Evolutionary conservation across 2,888 invertebrate species (phyloP), one percentile per base, ranked within the genome.

Genomic region (Eurytoma californica): DNA sequence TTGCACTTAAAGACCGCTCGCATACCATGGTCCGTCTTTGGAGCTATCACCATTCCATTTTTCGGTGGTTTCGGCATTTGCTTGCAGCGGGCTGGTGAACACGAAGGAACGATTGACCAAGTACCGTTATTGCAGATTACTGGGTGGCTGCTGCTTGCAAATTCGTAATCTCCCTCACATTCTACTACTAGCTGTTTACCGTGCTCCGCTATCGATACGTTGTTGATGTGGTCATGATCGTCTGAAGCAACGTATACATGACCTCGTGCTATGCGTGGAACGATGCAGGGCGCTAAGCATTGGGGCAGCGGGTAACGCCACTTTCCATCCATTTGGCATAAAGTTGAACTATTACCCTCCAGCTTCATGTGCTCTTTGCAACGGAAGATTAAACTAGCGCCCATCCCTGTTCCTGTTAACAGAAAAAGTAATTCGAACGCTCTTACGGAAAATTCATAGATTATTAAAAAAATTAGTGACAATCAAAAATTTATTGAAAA

Each of bases 21-120:
- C 95, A 97, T 97, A 0, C 98, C 97, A 87, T 99, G 99, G 82
- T 97, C 97, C n/a, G 97, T 97, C 88, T 98, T 98, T 0, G 98
- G 97, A 0, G 98, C 99, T 77, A 99, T 95, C 4, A 98, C 97
- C 94, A 98, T 96, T 0, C 99, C 98, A 86, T 98, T 95, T 73
- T 96, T 95, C 0, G 99, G 97, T 3, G 94, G 92, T 80, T 93
- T 94, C 0, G 98, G 98, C 92, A 97, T 94, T 85, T 90, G 90
- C 86, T 96, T 96, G 89, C 98, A 96, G 94, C 97, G 92, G 86
- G 98, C 93, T 82, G 96, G 95, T 80, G 95, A 94, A 86, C 96
- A 96, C 76, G 94, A 93, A 0, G 98, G 98, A 84, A 97, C 95
- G 82, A 96, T 95, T 0, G 97, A 95, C 98, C 98, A 99, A 0